These are phyloP conservation scores for Lamprologus ornatipinnis DNA, from an alignment of 2,113 vertebrate genomes.

Conservation along the genomic window DNA sequence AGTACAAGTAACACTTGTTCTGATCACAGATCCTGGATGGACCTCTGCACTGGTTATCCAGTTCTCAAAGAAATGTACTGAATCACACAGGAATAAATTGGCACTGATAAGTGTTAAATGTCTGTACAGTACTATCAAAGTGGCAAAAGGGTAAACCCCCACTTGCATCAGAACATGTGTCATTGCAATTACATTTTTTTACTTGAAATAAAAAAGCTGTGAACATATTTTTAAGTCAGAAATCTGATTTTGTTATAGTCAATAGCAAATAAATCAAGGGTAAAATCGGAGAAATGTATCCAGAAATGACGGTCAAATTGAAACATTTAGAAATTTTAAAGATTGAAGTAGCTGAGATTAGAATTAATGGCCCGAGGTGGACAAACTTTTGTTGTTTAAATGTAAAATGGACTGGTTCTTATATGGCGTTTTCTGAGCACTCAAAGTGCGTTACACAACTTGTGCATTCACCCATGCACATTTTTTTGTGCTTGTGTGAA, in stretches of 20 bases:
- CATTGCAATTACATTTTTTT: background rate
- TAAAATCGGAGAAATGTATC: background rate
- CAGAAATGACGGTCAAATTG: background rate
- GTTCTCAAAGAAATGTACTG: background rate
- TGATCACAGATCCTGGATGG: background rate
- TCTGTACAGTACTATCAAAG: background rate
- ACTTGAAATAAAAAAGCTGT: background rate
- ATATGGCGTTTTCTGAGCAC: rapidly evolving
- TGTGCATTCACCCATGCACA: background rate
- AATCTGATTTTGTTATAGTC: background rate
- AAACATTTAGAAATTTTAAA: background rate
- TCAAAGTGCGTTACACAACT: rapidly evolving
- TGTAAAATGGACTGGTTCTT: background rate
- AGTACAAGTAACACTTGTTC: background rate
- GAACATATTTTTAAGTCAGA: background rate
- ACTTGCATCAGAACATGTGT: background rate
- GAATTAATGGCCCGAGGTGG: background rate
- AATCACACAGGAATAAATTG: background rate
- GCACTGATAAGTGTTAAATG: background rate
- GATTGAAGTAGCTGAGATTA: background rate
- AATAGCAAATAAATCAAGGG: background rate
- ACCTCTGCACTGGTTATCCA: background rate
- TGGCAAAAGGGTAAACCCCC: background rate
- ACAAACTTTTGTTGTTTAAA: background rate
- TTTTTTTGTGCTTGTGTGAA: background rate